Percentiles rank a stretch among this genome's conserved stretches.
Conservation (phyloP, 1,140 invertebrate genomes). For the Yoshiicerus persimilis region DNA sequence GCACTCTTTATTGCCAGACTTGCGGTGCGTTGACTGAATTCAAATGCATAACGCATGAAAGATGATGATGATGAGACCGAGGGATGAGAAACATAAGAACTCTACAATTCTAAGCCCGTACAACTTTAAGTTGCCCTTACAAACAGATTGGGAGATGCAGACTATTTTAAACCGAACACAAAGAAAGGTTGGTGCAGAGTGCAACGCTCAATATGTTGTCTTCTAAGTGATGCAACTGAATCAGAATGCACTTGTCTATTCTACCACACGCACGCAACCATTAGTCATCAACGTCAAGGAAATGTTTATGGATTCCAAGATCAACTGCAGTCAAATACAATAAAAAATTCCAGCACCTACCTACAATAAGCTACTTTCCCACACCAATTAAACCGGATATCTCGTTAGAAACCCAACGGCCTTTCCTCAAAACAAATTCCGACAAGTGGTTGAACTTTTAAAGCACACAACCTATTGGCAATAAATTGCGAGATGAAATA, state of each 20-base stretch:
- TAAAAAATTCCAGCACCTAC: too few species aligned
- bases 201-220: neutral
- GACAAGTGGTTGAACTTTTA: too few species aligned
- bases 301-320: neutral
- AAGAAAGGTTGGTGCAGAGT: neutral
- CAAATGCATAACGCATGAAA: neutral
- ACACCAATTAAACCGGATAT: neutral
- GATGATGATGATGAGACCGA: neutral
- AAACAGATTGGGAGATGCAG: too few species aligned
- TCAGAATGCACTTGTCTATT: neutral
- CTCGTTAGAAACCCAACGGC: too few species aligned
- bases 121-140: too few species aligned
- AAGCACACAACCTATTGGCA: too few species aligned
- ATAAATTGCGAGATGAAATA: too few species aligned
- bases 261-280: neutral
- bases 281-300: neutral
- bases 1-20: neutral
- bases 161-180: neutral
- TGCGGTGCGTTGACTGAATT: neutral
- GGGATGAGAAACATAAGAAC: neutral
- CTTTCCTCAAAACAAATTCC: too few species aligned
- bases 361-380: neutral
- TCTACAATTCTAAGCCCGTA: too few species aligned
- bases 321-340: too few species aligned
- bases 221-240: neutral